phyloP scores from a whole-genome alignment of 2,888 invertebrate genomes.

The Dolichomitus sp. region DNA sequence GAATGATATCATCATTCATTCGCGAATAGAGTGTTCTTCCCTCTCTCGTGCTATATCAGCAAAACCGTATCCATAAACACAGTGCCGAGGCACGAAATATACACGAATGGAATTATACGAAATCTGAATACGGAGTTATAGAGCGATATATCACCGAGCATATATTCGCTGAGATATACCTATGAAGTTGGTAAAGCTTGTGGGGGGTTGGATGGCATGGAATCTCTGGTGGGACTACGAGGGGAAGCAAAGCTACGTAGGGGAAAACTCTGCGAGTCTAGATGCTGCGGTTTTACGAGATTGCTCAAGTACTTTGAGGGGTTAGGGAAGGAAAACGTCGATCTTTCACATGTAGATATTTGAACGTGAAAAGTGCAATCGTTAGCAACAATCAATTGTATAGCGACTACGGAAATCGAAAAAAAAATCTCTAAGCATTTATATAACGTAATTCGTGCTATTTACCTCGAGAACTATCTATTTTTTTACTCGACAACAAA shows the following conservation, averaged over 20 bases:
- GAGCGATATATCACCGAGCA: constrained; percentile 25
- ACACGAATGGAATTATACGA: constrained; percentile 34
- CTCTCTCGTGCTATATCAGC: constrained; percentile 3
- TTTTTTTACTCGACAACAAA: not conserved
- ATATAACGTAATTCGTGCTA: not conserved
- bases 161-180: constrained; percentile 11
- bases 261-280: not conserved
- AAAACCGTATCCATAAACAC: constrained; percentile 21
- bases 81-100: constrained; percentile 20
- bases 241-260: constrained; percentile 9
- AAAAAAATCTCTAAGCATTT: not conserved
- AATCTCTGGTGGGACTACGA: constrained; percentile 10
- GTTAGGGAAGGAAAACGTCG: constrained; percentile 22
- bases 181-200: constrained; percentile 34
- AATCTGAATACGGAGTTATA: constrained; percentile 14
- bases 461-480: not conserved
- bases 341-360: constrained; percentile 21
- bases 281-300: constrained; percentile 34
- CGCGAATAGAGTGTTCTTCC: not conserved
- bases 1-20: constrained; percentile 8
- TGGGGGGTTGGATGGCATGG: constrained; percentile 11
- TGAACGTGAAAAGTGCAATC: constrained; percentile 20
- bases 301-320: constrained; percentile 14
- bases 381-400: constrained; percentile 18
- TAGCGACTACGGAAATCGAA: not conserved